Evolutionary conservation across 2,113 vertebrate genomes (phyloP).

Genomic region (Chaetorhynchus papuensis): DNA sequence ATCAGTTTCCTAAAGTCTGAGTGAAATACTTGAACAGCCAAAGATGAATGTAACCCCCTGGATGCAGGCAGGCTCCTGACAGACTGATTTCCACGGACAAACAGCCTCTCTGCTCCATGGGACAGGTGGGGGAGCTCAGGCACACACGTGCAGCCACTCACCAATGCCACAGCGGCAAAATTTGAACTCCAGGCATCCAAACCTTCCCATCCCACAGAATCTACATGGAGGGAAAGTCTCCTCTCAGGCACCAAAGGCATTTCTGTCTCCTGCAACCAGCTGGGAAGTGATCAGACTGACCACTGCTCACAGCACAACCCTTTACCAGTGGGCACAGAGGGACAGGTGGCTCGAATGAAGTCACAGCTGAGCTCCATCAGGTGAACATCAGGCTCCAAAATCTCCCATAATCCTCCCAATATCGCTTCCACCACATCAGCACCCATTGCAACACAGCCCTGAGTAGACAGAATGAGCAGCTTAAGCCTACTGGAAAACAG

Average conservation of each 20-base stretch:
- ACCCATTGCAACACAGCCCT: not conserved
- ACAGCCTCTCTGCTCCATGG: not conserved
- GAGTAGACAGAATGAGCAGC: not conserved
- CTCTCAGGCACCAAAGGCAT: not conserved
- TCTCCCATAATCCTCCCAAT: not conserved
- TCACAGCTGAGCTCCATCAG: not conserved
- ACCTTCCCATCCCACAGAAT: not conserved
- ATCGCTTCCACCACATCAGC: not conserved
- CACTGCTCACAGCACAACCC: not conserved
- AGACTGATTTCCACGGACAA: not conserved
- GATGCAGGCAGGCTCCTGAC: not conserved
- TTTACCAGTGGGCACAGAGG: rapidly evolving
- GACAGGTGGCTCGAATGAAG: not conserved
- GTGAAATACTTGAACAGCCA: not conserved
- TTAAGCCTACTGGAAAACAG: not conserved
- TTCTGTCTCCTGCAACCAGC: not conserved
- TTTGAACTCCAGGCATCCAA: not conserved
- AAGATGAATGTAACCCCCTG: not conserved
- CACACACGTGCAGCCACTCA: not conserved
- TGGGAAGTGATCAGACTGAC: not conserved
- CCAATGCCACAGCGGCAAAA: not conserved
- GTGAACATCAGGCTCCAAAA: not conserved
- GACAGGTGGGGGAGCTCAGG: not conserved
- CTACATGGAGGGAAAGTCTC: not conserved
- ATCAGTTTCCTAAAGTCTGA: not conserved